A percentile compares a stretch with the other conserved stretches of the same genome.
Evolutionary conservation across 2,113 vertebrate species (phyloP).

Genomic region (Tringa solitaria): DNA sequence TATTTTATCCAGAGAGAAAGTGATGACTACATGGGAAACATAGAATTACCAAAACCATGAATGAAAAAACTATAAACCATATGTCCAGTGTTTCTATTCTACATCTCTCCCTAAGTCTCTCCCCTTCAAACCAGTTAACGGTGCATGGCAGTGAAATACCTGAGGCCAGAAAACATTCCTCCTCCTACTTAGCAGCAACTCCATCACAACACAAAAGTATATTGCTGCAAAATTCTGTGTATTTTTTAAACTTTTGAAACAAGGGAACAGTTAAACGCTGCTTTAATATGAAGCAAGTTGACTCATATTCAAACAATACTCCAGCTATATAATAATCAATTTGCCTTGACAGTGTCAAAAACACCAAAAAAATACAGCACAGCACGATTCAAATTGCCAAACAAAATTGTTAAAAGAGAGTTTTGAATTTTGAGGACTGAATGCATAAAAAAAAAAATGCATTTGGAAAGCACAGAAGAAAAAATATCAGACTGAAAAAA

Average conservation of each 20-base stretch:
- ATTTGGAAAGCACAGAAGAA: background rate
- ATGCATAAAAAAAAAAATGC: background rate
- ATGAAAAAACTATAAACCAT: background rate
- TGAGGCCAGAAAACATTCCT: background rate
- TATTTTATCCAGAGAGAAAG: background rate
- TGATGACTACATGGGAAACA: background rate
- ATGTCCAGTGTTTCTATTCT: background rate
- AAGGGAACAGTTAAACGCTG: background rate
- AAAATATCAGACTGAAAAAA: background rate
- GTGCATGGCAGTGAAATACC: background rate
- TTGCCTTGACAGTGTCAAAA: background rate
- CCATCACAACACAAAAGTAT: background rate
- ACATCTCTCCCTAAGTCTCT: fast-evolving
- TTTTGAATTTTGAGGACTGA: background rate
- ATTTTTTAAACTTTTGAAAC: background rate
- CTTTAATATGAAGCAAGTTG: background rate
- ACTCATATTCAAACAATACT: background rate
- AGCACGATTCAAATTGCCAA: background rate
- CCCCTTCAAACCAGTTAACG: background rate
- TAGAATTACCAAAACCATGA: background rate
- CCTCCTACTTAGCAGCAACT: background rate
- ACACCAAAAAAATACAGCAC: background rate
- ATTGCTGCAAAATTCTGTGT: background rate
- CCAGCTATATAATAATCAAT: background rate
- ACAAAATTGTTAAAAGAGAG: background rate